phyloP scores from a whole-genome alignment of 1,140 invertebrate genomes.

The Saccostrea cuccullata region DNA sequence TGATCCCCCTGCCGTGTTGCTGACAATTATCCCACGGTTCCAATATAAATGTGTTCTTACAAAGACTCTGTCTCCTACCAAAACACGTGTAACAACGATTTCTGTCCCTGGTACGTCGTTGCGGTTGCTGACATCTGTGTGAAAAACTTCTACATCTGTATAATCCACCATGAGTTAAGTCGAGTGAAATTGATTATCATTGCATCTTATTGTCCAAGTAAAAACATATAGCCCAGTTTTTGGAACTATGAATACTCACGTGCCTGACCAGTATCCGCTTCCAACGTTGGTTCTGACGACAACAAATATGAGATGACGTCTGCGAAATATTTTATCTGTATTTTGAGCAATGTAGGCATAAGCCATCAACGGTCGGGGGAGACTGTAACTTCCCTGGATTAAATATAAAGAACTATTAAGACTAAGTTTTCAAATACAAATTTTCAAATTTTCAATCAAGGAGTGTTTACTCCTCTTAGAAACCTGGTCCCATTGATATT shows the following conservation, averaged over 20 bases:
- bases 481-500: no score
- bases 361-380: no score
- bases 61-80: no score
- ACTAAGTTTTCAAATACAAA: no score
- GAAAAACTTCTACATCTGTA: background rate
- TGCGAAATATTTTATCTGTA: no score
- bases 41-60: no score
- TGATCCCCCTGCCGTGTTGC: background rate
- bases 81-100: background rate
- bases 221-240: constrained; percentile 9
- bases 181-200: background rate
- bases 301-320: constrained; percentile 1
- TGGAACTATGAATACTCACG: background rate
- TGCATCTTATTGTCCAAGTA: background rate
- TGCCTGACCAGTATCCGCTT: background rate
- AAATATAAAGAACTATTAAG: no score
- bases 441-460: no score
- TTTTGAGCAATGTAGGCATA: no score
- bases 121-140: background rate
- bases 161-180: constrained; percentile 1
- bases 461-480: no score
- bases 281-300: background rate
- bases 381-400: no score
- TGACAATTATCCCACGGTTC: background rate
- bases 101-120: background rate